These are phyloP conservation scores for Cataglyphis rosenhaueri DNA, from an alignment of 2,888 invertebrate species.

Conservation along the genomic window DNA sequence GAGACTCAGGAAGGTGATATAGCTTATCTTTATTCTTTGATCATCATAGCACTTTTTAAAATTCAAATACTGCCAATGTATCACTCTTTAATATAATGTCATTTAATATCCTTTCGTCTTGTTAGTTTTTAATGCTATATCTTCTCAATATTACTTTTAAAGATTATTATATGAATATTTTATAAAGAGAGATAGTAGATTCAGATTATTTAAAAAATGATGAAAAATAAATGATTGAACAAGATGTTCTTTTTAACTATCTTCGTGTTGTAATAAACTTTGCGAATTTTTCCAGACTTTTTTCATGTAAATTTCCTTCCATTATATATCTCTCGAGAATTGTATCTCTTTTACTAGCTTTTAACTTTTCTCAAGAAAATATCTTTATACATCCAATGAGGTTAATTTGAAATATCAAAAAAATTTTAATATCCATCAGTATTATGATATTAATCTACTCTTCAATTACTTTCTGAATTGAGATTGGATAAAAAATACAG, in stretches of 20 bases:
- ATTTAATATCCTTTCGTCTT: background rate
- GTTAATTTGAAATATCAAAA: constrained; percentile 40
- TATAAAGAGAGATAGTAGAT: background rate
- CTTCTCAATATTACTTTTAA: background rate
- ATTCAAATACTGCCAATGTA: background rate
- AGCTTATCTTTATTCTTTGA: background rate
- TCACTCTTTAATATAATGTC: background rate
- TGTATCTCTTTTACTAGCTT: background rate
- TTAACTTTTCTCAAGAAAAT: constrained; percentile 15
- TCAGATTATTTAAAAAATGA: background rate
- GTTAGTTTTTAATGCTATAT: background rate
- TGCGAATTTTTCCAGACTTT: background rate
- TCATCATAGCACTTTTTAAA: constrained; percentile 15
- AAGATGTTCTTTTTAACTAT: constrained; percentile 11
- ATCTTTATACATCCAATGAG: constrained; percentile 9
- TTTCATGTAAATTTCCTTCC: constrained; percentile 22
- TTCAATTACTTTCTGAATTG: constrained; percentile 4
- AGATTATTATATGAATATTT: background rate
- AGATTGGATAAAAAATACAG: constrained; percentile 18
- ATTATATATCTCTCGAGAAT: constrained; percentile 17
- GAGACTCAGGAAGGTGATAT: constrained; percentile 3
- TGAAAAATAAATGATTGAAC: constrained; percentile 8
- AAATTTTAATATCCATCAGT: constrained; percentile 30
- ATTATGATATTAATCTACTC: background rate
- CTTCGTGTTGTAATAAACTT: constrained; percentile 26